A percentile compares a stretch with the other conserved stretches of the same genome.
These are phyloP conservation scores for Patella depressa DNA, from an alignment of 2,888 invertebrate genomes.

Conservation along the genomic window DNA sequence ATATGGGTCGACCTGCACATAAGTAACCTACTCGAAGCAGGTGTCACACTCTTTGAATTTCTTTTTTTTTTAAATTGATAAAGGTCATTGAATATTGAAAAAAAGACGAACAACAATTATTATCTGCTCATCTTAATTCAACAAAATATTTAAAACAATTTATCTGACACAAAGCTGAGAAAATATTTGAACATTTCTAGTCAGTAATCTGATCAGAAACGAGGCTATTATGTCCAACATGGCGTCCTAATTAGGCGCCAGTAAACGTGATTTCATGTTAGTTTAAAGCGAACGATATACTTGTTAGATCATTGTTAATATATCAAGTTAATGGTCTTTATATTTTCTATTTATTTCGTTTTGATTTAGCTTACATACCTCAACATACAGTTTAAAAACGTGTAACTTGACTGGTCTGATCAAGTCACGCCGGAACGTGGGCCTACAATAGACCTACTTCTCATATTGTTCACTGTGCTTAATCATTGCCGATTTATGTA, in stretches of 20 bases:
- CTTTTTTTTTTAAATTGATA: no score
- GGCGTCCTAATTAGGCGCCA: constrained; percentile 11
- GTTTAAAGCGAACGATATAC: background rate
- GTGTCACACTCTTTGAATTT: no score
- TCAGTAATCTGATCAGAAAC: background rate
- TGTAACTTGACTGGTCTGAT: background rate
- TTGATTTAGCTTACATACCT: constrained; percentile 7
- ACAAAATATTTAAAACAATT: background rate
- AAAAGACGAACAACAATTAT: no score
- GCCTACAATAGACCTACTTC: background rate
- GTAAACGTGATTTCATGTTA: constrained; percentile 7
- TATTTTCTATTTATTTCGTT: constrained; percentile 7
- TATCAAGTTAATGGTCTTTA: constrained; percentile 3
- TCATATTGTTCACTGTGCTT: background rate
- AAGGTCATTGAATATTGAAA: no score
- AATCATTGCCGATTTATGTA: constrained; percentile 1
- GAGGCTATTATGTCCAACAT: background rate
- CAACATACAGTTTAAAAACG: background rate
- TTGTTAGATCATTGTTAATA: constrained; percentile 7
- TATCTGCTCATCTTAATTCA: background rate
- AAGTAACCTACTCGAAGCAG: no score
- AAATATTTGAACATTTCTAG: constrained; percentile 9
- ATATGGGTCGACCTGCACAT: no score
- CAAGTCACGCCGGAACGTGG: background rate
- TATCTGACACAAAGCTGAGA: background rate